Percentiles rank a stretch among this genome's conserved stretches.
These are phyloP conservation scores for Triplophysa bombifrons DNA, from an alignment of 2,797 vertebrate species.

Conservation along the genomic window DNA sequence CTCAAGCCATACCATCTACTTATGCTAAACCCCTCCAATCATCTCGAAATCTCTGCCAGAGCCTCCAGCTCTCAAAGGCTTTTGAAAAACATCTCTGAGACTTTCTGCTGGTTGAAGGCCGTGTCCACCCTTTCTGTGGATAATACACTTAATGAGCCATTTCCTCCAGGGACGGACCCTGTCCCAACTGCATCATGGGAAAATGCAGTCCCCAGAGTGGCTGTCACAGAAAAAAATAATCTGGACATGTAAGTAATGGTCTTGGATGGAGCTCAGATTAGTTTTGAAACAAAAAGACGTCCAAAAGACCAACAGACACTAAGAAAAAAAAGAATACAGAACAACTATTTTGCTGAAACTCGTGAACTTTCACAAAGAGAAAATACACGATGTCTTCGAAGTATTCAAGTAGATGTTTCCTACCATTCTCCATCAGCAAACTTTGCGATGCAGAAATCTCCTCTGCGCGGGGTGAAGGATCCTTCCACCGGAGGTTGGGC, in stretches of 20 bases:
- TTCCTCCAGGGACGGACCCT: background rate
- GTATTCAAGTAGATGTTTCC: conserved; percentile 41
- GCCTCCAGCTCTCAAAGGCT: background rate
- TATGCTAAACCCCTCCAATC: conserved; percentile 26
- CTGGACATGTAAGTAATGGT: background rate
- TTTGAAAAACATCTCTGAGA: background rate
- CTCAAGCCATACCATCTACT: conserved; percentile 1
- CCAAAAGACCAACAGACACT: conserved; percentile 8
- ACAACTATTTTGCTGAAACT: too few species aligned
- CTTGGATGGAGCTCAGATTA: conserved; percentile 31
- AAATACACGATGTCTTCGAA: too few species aligned
- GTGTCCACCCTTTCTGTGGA: background rate
- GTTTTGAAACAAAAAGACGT: conserved; percentile 33
- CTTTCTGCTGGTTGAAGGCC: background rate
- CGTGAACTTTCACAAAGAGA: too few species aligned
- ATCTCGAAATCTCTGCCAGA: background rate
- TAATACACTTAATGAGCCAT: conserved; percentile 28
- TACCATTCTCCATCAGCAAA: conserved; percentile 95
- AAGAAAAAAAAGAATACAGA: too few species aligned
- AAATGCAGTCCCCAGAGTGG: background rate
- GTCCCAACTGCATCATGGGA: conserved; percentile 10
- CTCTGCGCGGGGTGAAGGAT: conserved; percentile 83
- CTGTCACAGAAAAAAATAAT: too few species aligned
- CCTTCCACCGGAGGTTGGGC: conserved; percentile 90
- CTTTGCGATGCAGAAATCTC: conserved; percentile 94